A percentile compares a stretch with the other conserved stretches of the same genome.
phyloP scores from a whole-genome alignment of 1,140 invertebrate genomes.

The Hydropsyche tenuis region DNA sequence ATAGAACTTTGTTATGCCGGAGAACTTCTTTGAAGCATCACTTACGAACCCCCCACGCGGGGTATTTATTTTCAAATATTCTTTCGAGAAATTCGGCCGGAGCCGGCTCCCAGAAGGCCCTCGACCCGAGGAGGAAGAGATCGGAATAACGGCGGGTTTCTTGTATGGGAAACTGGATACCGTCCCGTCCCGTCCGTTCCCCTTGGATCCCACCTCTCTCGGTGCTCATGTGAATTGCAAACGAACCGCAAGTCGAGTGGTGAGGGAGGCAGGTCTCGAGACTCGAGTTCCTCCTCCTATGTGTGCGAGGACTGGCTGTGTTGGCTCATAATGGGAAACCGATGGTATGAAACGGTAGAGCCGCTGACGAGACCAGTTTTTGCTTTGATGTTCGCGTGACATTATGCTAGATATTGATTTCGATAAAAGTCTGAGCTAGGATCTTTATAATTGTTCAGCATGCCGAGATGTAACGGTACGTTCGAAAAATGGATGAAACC shows the following conservation, averaged over 20 bases:
- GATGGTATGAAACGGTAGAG: neutral
- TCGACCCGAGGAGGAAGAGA: conserved; percentile 14
- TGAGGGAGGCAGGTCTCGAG: neutral
- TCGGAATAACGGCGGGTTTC: neutral
- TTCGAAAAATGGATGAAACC: no score
- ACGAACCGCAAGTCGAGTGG: conserved; percentile 36
- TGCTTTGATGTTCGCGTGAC: neutral
- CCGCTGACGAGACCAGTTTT: neutral
- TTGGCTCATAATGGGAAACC: conserved; percentile 7
- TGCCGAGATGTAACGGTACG: no score
- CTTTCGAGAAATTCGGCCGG: conserved; percentile 26
- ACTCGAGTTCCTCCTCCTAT: no score
- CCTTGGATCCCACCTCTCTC: no score
- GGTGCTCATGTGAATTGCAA: conserved; percentile 33
- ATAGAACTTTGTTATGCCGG: conserved; percentile 7
- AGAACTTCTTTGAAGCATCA: conserved; percentile 22
- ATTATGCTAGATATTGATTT: neutral
- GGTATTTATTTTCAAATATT: conserved; percentile 28
- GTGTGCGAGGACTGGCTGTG: no score
- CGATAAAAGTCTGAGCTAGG: no score
- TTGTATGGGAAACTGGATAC: conserved; percentile 34
- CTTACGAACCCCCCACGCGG: neutral
- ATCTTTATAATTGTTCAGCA: no score
- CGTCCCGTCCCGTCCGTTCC: neutral
- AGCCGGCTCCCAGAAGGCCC: conserved; percentile 8